Base-by-base conservation (phyloP, 2,888 invertebrate species). In the Syrphus vitripennis region DNA sequence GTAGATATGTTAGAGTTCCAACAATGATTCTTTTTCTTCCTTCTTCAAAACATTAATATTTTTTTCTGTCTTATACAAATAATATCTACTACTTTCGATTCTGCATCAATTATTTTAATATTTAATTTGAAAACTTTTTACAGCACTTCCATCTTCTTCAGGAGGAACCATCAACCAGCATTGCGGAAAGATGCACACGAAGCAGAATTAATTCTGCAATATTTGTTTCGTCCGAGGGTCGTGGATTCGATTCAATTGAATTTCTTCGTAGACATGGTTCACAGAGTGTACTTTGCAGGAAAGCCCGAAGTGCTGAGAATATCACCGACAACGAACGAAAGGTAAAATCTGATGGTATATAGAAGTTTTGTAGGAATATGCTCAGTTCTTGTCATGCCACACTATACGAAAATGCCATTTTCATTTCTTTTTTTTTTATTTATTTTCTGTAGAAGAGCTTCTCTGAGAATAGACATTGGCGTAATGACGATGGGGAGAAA, bases 121-220 rank as follows among this genome's bases (percentile, higher is more conserved):
- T 77, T 76, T 87, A 77, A 37, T 67, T 80, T 67, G 5, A 34
- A 67, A 76, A 71, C 21, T 31, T 57, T 34, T 89, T 78, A 1
- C 94, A 96, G 95, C 95, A 95, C 92, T 94, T 95, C 93, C 95
- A 95, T 91, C 93, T 94, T 92, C 94, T 95, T 94, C 95, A 95
- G 89, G 95, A 95, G 91, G 94, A 94, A 74, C 94, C 94, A 88
- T 94, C 94, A 90, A 93, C 94, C 89, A 94, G 94, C 92, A 95
- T 94, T 90, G 94, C 94, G 90, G 95, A 94, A 91, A 94, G 93
- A 70, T 93, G 91, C 91, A 94, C 94, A 88, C 94, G 97, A 87
- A 96, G 96, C 87, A 94, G 97, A 75, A 96, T 97, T 91, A 97
- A 97, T 92, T 97, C 97, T 82, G 97, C 97, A 89, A 97, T 97